Conservation (phyloP, 2,113 vertebrate species). For the Tamias sibiricus region DNA sequence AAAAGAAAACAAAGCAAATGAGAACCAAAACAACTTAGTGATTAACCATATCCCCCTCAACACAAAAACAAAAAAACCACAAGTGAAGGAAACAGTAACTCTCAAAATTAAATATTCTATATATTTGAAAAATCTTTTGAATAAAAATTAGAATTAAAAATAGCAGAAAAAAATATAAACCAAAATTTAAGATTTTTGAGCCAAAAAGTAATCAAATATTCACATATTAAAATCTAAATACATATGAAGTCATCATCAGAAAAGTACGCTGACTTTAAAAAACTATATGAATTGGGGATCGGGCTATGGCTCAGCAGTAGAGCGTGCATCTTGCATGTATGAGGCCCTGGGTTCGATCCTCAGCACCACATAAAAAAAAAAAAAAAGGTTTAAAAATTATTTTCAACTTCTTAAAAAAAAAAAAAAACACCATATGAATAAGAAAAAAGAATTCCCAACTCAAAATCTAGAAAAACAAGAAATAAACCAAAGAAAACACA, state of each 20-base stretch:
- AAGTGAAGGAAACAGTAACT: background rate
- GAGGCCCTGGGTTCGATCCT: too few species aligned
- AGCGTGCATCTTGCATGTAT: too few species aligned
- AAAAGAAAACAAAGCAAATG: background rate
- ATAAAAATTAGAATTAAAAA: background rate
- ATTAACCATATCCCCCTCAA: background rate
- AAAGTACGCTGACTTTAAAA: constrained; percentile 10
- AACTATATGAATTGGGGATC: background rate
- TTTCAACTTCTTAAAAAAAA: too few species aligned
- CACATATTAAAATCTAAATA: background rate
- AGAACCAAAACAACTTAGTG: background rate
- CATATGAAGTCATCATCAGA: background rate
- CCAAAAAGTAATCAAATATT: background rate
- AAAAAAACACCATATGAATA: too few species aligned
- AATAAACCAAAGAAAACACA: background rate
- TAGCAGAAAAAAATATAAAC: background rate
- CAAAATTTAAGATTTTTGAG: background rate
- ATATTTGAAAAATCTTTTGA: background rate
- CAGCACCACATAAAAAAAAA: too few species aligned
- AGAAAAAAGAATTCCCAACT: background rate
- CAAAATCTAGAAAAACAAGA: constrained; percentile 29
- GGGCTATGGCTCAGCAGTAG: too few species aligned
- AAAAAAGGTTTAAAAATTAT: too few species aligned
- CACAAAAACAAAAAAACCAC: background rate
- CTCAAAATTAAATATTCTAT: background rate